Conservation (phyloP, 2,888 invertebrate genomes). For the Crocallis elinguaria region DNA sequence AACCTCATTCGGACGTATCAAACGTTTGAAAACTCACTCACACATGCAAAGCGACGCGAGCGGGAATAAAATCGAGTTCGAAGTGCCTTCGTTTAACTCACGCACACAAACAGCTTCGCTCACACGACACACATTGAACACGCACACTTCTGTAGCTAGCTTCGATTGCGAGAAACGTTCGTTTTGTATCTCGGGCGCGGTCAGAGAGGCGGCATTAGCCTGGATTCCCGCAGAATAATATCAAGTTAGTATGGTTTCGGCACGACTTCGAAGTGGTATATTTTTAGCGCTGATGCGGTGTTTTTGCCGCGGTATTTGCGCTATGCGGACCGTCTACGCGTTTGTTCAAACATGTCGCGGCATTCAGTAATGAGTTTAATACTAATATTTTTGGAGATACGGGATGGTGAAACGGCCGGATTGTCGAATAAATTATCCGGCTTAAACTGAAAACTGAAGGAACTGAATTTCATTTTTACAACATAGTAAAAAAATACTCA, state of each 20-base stretch:
- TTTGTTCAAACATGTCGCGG: conserved; percentile 29
- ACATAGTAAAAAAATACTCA: no score
- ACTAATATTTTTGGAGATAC: conserved; percentile 20
- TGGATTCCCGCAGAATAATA: conserved; percentile 41
- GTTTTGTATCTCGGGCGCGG: conserved; percentile 40
- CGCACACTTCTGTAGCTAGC: conserved; percentile 29
- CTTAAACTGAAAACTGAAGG: neutral
- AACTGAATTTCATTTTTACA: neutral
- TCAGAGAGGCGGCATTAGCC: conserved; percentile 65
- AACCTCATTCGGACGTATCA: conserved; percentile 72
- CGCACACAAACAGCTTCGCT: conserved; percentile 30
- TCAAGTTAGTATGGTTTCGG: conserved; percentile 15
- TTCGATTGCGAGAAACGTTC: conserved; percentile 40
- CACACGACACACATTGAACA: neutral
- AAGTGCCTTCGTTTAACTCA: conserved; percentile 44
- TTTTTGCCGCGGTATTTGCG: conserved; percentile 62
- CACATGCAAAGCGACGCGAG: conserved; percentile 35
- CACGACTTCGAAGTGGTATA: conserved; percentile 48
- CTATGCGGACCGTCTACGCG: conserved; percentile 35
- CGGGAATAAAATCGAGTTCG: conserved; percentile 32
- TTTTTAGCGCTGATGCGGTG: conserved; percentile 81
- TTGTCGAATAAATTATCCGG: neutral
- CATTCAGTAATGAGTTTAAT: conserved; percentile 39
- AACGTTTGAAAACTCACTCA: conserved; percentile 53
- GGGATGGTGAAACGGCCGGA: neutral